Evolutionary conservation across 2,113 vertebrate genomes (phyloP), one percentile per base, ranked within the genome.

Genomic region (Ophthalmolycus amberensis): DNA sequence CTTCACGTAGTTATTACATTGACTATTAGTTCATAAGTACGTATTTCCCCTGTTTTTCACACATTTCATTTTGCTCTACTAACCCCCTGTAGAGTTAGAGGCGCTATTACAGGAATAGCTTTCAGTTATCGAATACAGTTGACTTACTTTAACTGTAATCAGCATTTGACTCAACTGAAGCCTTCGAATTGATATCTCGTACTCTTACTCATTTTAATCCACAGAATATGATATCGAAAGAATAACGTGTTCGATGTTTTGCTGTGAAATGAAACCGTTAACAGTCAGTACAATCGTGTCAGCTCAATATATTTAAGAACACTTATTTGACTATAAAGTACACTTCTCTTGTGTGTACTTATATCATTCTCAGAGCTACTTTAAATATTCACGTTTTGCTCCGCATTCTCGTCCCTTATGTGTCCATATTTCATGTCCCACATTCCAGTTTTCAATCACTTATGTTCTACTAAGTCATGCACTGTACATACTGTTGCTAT

Each of bases 141-240:
- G 64, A 79, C 56, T 58, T 32, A 75, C 62, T 54, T 54, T n/a
- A 56, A 67, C 25, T n/a, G 37, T 58, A 67, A 66, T 44, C 48
- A 66, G 32, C 48, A 25, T 38, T 10, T 62, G 4, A 18, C 59
- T 52, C 44, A 5, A 38, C 59, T 75, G 44, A 75, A 22, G 48
- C 16, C 7, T 40, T 75, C 32, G 40, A 12, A 40, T 52, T 40
- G 22, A 38, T 29, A 65, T 27, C 34, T 42, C 11, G 25, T 1
- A 15, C 37, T 54, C 1, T 62, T 37, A 16, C 9, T 64, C 9
- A 50, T 10, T 37, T 48, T 18, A 38, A 38, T 37, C 15, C 22
- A 4, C 15, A n/a, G n/a, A 32, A 42, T 9, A 15, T 40, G 32
- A 40, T 14, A 14, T 12, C 20, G 32, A 52, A 18, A 64, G 44